Base-by-base conservation (phyloP, 2,797 vertebrate genomes). In the Taenioides sp. region DNA sequence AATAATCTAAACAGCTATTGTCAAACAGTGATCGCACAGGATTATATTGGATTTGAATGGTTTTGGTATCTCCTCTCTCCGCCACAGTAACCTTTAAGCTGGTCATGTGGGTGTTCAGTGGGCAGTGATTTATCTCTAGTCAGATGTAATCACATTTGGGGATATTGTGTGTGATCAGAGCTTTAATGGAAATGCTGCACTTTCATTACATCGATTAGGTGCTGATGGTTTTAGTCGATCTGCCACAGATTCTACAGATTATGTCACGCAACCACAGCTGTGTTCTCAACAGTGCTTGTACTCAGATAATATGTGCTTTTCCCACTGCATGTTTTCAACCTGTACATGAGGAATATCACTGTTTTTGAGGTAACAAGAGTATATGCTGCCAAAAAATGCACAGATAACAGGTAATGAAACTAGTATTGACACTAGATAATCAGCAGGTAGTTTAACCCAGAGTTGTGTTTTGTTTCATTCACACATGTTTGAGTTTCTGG, bases 101-200 rank as follows among this genome's bases (percentile, higher is more conserved):
- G 43, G 5, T 17, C 3, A 17, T 12, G 49, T 66, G 49, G 25
- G 49, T 66, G 65, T 49, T n/a, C 17, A 66, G 65, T 52, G 23
- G 64, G 43, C 52, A 11, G 52, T 37, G 54, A 59, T 59, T 69
- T 69, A 59, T 69, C 67, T 18, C 27, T 59, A 23, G n/a, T 59
- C 31, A 43, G 37, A 43, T 58, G 40, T 58, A 66, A 23, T 54
- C 62, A 40, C 28, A 37, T 50, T 49, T 69, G 4, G 22, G n/a
- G 10, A 49, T 18, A 20, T 18, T 75, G 17, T 52, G 16, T 22
- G 20, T 40, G 11, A 69, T 11, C 14, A 20, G 6, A 18, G 17
- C 61, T n/a, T 7, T 16, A 27, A 37, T 60, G 62, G 55, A 65
- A 59, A 27, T 20, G 22, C 34, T 37, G 61, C 47, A 10, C 23